These are phyloP conservation scores for Malthinus seriepunctatus DNA, from an alignment of 2,888 invertebrate genomes.

Conservation along the genomic window DNA sequence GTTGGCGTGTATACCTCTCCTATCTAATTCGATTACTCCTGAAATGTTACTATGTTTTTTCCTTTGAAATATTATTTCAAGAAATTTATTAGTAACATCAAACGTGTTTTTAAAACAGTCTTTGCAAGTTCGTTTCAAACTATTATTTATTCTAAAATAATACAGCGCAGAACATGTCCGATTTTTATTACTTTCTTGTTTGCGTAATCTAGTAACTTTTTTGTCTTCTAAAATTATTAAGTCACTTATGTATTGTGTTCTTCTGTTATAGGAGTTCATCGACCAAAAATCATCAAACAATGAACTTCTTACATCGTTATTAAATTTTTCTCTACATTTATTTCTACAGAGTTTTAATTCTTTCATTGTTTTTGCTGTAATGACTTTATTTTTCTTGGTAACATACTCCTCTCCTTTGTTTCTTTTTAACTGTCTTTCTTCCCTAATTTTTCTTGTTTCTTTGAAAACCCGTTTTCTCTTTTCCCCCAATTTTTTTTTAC, in stretches of 20 bases:
- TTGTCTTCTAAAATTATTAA: slow-evolving; percentile 3
- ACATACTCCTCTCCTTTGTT: background rate
- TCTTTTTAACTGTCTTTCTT: background rate
- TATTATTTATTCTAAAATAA: background rate
- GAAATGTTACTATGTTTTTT: background rate
- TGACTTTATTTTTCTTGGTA: background rate
- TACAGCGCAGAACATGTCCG: background rate
- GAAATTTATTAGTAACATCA: background rate
- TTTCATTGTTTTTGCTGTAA: slow-evolving; percentile 1
- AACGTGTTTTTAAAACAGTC: background rate
- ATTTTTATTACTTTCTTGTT: background rate
- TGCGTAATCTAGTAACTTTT: background rate
- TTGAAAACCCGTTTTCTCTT: background rate
- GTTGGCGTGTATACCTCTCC: background rate
- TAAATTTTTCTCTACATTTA: slow-evolving; percentile 1
- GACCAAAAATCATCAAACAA: slow-evolving; percentile 7
- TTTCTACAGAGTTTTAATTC: slow-evolving; percentile 11
- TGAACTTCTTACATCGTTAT: background rate
- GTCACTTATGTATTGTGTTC: slow-evolving; percentile 9
- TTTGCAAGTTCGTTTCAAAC: background rate
- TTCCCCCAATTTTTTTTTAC: too few relatives aligned
- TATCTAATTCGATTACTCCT: background rate
- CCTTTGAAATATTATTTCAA: background rate
- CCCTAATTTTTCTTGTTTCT: background rate
- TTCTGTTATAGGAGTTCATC: slow-evolving; percentile 2